These are phyloP conservation scores for Stenurella melanura DNA, from an alignment of 2,888 invertebrate species.

Conservation along the genomic window DNA sequence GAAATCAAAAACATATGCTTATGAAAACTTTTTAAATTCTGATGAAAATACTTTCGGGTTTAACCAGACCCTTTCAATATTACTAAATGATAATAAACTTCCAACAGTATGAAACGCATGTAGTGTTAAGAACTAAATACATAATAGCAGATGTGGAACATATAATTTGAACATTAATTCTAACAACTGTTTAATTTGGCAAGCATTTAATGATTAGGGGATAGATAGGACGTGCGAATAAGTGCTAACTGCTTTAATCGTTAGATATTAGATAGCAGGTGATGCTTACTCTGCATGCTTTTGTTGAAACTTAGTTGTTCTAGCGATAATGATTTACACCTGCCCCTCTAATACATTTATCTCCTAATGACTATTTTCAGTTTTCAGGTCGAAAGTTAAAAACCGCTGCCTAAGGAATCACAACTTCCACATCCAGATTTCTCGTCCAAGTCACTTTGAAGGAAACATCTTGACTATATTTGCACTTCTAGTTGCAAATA, in stretches of 20 bases:
- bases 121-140: constrained; percentile 17
- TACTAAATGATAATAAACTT: neutral
- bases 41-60: no score
- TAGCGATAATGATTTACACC: constrained; percentile 4
- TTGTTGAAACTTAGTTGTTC: constrained; percentile 9
- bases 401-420: no score
- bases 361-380: neutral
- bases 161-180: constrained; percentile 47
- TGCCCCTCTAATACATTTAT: neutral
- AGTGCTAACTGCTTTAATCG: constrained; percentile 56
- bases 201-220: constrained; percentile 51
- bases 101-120: neutral
- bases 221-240: constrained; percentile 53
- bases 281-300: constrained; percentile 4
- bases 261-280: constrained; percentile 51
- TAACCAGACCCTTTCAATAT: no score
- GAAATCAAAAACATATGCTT: no score
- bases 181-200: constrained; percentile 51
- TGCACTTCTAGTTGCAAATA: no score
- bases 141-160: constrained; percentile 35
- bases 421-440: no score
- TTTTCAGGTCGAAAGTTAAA: no score
- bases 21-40: no score
- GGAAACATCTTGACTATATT: no score
- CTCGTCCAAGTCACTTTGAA: no score